These are phyloP conservation scores for Drosophila niveifrons DNA, from an alignment of 2,888 invertebrate genomes.

Conservation along the genomic window DNA sequence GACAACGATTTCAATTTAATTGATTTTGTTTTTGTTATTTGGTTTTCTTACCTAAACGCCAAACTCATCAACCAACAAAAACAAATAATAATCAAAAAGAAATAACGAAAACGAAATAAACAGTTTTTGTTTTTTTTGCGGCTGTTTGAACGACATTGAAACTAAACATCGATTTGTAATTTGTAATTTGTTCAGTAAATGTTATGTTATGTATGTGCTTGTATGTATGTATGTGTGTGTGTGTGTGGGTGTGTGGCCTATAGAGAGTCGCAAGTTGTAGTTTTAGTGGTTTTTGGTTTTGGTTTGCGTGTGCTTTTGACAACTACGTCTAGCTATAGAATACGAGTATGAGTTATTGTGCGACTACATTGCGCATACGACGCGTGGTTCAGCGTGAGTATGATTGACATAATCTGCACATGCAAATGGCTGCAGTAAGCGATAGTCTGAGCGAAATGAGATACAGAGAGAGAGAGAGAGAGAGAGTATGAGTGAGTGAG, in stretches of 20 bases:
- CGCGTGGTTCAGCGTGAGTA: conserved; percentile 44
- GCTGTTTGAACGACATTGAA: conserved; percentile 71
- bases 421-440: conserved; percentile 63
- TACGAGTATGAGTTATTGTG: conserved; percentile 54
- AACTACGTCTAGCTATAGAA: conserved; percentile 70
- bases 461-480: conserved; percentile 14
- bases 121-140: conserved; percentile 20
- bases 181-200: conserved; percentile 36
- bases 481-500: conserved; percentile 12
- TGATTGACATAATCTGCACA: conserved; percentile 65
- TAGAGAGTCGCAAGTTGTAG: conserved; percentile 16
- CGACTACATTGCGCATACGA: conserved; percentile 62
- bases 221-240: conserved; percentile 21
- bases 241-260: conserved; percentile 37
- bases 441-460: conserved; percentile 15
- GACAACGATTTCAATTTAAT: conserved; percentile 14
- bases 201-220: conserved; percentile 20
- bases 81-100: conserved; percentile 7
- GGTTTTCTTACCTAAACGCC: conserved; percentile 22
- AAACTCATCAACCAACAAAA: conserved; percentile 21
- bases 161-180: conserved; percentile 76
- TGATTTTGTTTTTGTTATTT: conserved; percentile 7
- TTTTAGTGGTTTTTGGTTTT: conserved; percentile 2
- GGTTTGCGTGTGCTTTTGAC: conserved; percentile 8
- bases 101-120: conserved; percentile 12